Evolutionary conservation across 2,888 invertebrate species (phyloP).

Genomic region (Diogma glabrata): DNA sequence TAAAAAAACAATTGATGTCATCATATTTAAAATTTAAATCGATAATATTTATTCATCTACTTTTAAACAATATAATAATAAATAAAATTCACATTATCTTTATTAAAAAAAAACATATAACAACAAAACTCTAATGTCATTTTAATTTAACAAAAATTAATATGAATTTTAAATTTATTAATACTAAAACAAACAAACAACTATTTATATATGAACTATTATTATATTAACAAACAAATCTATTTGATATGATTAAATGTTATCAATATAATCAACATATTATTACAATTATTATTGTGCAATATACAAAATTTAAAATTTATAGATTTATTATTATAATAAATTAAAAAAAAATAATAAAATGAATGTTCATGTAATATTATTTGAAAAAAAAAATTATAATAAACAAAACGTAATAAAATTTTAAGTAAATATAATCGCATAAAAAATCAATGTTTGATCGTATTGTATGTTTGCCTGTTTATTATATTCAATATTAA

Average conservation of each 20-base stretch:
- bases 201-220: background rate
- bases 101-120: background rate
- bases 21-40: too few species aligned
- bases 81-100: too few species aligned
- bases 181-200: background rate
- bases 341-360: background rate
- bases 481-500: too few species aligned
- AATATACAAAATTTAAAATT: background rate
- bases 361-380: background rate
- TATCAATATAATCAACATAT: slow-evolving; percentile 4
- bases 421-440: too few species aligned
- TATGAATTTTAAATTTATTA: background rate
- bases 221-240: slow-evolving; percentile 1
- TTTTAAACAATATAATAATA: too few species aligned
- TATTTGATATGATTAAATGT: slow-evolving; percentile 7
- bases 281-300: slow-evolving; percentile 9
- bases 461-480: too few species aligned
- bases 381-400: too few species aligned
- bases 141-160: background rate
- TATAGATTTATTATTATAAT: background rate
- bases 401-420: too few species aligned
- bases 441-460: too few species aligned
- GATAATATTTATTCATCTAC: too few species aligned
- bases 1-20: too few species aligned
- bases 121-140: background rate